Base-by-base conservation (phyloP, 1,140 invertebrate species). In the Drosophila paulistorum region DNA sequence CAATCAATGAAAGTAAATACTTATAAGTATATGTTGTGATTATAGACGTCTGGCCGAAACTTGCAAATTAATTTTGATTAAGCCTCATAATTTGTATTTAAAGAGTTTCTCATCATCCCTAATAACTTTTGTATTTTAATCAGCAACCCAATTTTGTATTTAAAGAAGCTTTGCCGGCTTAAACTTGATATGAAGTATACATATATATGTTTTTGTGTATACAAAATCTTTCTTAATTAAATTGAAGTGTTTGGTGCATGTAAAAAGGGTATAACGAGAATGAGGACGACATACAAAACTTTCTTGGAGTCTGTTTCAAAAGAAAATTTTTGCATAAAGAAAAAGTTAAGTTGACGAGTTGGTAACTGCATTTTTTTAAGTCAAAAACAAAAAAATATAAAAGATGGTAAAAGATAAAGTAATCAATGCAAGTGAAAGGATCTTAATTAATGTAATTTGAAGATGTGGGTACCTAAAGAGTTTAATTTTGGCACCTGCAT, bases 201-300 rank as follows among this genome's bases (percentile, higher is more conserved):
- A 51, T 11, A 23, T 48, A 23, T 51, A 5, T 37, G 1, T 23
- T 1, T 23, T 10, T 51, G 9, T 51, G n/a, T 51, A 11, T 3
- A 51, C 35, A 67, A 79, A 77, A 58, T 83, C 67, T 70, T 61
- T 69, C 83, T 87, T 86, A 86, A 86, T 86, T 86, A 86, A 87
- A 83, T 71, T 86, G 79, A 86, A 89, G 76, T 79, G 67, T 66
- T 70, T 33, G 11, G 54, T 70, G 37, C 74, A 77, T 77, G 65
- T 77, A 74, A 81, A 81, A 30, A 71, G 66, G 60, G 45, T 42
- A 14, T 26, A 30, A 30, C 63, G 51, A 57, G 66, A 37, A 59
- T 2, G 11, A 17, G 10, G 17, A 59, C 33, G 20, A 23, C 57
- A 30, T 30, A 39, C 57, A 45, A 77, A 76, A 77, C 74, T 20